Base-by-base conservation (phyloP, 1,140 invertebrate species). In the Drosophila kikkawai region DNA sequence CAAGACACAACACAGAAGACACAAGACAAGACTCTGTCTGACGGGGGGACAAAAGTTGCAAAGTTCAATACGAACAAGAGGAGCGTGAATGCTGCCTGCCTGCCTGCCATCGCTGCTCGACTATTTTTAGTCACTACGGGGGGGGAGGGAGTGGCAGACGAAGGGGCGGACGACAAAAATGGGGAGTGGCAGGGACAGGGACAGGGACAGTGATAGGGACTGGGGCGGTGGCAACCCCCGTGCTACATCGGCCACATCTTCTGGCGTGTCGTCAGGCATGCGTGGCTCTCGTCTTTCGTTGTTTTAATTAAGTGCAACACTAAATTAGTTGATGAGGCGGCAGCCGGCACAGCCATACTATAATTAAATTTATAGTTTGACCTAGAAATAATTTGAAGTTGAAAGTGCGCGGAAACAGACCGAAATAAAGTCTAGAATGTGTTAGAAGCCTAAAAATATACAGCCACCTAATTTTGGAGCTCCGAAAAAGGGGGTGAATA, bases 251-350 rank as follows among this genome's bases (percentile, higher is more conserved):
- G 32, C 45, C 34, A 67, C 79, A 73, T 71, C 57, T 67, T 59
- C 22, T 82, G 63, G 75, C 66, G 48, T 78, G 68, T 82, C 76
- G 63, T 79, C 71, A 60, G 77, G 73, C 77, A 80, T 80, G 81
- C 78, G 65, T 86, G 69, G 83, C 79, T 55, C 70, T 45, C 53
- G 58, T 70, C 68, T 60, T 86, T 63, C 63, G 73, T 69, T 68
- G 69, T 68, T 85, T 90, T 90, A 90, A 90, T 90, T 90, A 90
- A 90, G 85, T 90, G 85, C 85, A 84, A 82, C 85, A 90, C 84
- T 90, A 90, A 90, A 90, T 90, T 90, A 90, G 85, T 90, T 84
- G 74, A 42, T 67, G 61, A 47, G 75, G 51, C 66, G 41, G 61
- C 61, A 26, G 48, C 42, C 48, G 66, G 68, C 29, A 34, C 19